Evolutionary conservation across 2,797 vertebrate genomes (phyloP), one percentile per base, ranked within the genome.

Genomic region (Florisuga fusca): DNA sequence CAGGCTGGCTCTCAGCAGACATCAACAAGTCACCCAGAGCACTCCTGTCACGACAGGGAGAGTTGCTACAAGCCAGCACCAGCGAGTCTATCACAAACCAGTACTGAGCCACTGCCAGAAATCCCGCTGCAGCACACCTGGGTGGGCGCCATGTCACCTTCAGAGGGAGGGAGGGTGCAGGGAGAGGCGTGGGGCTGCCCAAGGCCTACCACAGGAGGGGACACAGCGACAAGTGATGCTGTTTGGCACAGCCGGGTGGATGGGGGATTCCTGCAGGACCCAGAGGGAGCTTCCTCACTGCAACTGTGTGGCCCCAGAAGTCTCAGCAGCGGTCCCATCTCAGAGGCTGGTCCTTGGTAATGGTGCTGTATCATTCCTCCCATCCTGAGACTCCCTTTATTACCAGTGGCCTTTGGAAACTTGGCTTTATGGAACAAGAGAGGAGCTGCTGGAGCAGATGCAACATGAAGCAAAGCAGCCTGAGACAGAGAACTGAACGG

Each of bases 231-330:
- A 36, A 27, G 10, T 2, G 51, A 48, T 0, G 13, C 26, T n/a
- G 63, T 50, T 76, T 27, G 2, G 2, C 2, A 0, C 2, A 50
- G 71, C 22, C 1, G 3, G 41, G 0, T 3, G 50, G 71, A 22
- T 2, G 3, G 41, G 31, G 11, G 19, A 55, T 55, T n/a, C 54
- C 31, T n/a, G 31, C 4, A 8, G 61, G 69, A 57, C 36, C 0
- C 0, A 58, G 51, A 58, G n/a, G 57, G 36, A 77, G 51, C 22
- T 71, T 9, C 73, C 21, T 34, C 0, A 17, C 4, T 10, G 23
- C 2, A 2, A 26, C 33, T 1, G 1, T 7, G 7, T 0, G 13
- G 33, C 38, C 31, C 33, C 6, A 2, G 21, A 17, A 17, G 26
- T 51, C 31, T 36, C 17, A 27, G 51, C 8, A 11, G 45, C 7